Conservation (phyloP, 1,140 invertebrate genomes). For the Meteorus sp. region DNA sequence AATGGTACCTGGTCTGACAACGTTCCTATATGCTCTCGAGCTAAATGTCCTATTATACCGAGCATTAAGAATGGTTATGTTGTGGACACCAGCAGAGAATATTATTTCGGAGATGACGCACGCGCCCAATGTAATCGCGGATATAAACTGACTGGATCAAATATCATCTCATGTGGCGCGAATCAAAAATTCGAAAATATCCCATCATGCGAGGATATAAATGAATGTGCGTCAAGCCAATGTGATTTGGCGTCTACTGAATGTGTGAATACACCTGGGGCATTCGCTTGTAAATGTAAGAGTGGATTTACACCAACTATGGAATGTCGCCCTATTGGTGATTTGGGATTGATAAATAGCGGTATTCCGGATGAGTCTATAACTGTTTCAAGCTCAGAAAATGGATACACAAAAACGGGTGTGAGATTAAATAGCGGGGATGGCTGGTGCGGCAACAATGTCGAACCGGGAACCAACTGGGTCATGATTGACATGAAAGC, state of each 20-base stretch:
- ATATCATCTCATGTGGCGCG: slow-evolving; percentile 84
- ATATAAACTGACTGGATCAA: slow-evolving; percentile 82
- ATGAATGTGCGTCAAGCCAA: slow-evolving; percentile 87
- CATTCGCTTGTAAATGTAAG: slow-evolving; percentile 89
- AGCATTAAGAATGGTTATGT: slow-evolving; percentile 84
- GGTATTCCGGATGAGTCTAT: slow-evolving; percentile 89
- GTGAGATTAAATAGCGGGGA: slow-evolving; percentile 78
- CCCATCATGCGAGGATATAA: slow-evolving; percentile 89
- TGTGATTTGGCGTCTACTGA: slow-evolving; percentile 89
- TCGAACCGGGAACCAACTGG: slow-evolving; percentile 86
- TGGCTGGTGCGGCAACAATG: slow-evolving; percentile 87
- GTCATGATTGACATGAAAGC: slow-evolving; percentile 85
- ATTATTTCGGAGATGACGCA: slow-evolving; percentile 89
- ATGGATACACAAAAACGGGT: slow-evolving; percentile 79
- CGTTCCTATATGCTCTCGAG: slow-evolving; percentile 83
- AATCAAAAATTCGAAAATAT: slow-evolving; percentile 83
- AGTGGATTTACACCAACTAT: slow-evolving; percentile 82
- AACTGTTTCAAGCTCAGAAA: slow-evolving; percentile 79
- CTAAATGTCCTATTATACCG: slow-evolving; percentile 80
- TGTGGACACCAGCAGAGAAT: slow-evolving; percentile 72
- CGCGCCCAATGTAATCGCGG: slow-evolving; percentile 91
- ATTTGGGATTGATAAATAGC: slow-evolving; percentile 85
- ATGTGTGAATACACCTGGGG: slow-evolving; percentile 88
- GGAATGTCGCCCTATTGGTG: slow-evolving; percentile 85
- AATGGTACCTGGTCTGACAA: slow-evolving; percentile 95